Conservation (phyloP, 1,140 invertebrate genomes). For the Lasioglossum albipes region DNA sequence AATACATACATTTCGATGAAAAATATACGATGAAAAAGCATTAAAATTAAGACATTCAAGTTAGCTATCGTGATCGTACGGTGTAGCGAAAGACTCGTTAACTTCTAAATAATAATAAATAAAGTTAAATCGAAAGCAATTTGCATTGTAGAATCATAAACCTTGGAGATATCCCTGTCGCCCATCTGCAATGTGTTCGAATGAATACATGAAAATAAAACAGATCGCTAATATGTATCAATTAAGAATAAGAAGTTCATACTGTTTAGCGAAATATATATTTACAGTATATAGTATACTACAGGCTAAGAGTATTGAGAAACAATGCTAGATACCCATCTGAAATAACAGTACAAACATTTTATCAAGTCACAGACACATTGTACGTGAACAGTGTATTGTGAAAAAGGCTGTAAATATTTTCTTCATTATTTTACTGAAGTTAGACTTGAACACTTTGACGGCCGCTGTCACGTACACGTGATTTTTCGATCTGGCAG, state of each 20-base stretch:
- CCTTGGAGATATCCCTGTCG: slow-evolving; percentile 34
- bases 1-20: slow-evolving; percentile 52
- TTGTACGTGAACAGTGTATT: background rate
- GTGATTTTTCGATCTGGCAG: no score
- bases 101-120: slow-evolving; percentile 62
- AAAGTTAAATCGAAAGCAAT: slow-evolving; percentile 56
- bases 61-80: slow-evolving; percentile 46
- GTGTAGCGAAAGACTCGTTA: slow-evolving; percentile 42
- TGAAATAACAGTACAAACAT: slow-evolving; percentile 32
- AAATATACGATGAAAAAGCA: slow-evolving; percentile 56
- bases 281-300: slow-evolving; percentile 65
- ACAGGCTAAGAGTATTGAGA: slow-evolving; percentile 73
- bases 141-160: slow-evolving; percentile 40
- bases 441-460: no score
- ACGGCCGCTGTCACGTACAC: no score
- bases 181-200: slow-evolving; percentile 45
- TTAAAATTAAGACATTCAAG: slow-evolving; percentile 56
- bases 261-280: slow-evolving; percentile 53
- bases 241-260: slow-evolving; percentile 50
- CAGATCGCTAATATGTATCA: slow-evolving; percentile 43
- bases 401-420: background rate
- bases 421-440: background rate
- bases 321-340: slow-evolving; percentile 67
- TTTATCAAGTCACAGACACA: background rate
- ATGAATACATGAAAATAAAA: slow-evolving; percentile 51